Conservation (phyloP, 2,888 invertebrate genomes). For the Cloeon dipterum region DNA sequence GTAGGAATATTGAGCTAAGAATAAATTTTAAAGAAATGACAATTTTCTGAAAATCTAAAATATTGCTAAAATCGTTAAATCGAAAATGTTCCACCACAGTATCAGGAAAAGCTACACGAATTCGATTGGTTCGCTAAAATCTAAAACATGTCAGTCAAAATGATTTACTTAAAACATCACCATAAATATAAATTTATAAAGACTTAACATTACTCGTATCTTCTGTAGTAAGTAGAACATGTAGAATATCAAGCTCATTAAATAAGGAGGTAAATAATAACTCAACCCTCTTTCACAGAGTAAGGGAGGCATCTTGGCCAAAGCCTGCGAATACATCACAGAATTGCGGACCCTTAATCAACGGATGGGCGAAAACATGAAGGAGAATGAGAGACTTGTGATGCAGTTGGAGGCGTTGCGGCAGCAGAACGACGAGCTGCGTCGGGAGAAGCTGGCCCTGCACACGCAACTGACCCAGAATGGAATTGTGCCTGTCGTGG, state of each 20-base stretch:
- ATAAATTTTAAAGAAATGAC: too few species aligned
- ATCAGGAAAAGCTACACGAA: too few species aligned
- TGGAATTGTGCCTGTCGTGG: slow-evolving; percentile 25
- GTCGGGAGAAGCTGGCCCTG: slow-evolving; percentile 52
- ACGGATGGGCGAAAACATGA: slow-evolving; percentile 35
- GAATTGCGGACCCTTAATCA: slow-evolving; percentile 60
- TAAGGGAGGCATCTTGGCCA: slow-evolving; percentile 86
- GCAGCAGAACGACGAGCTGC: slow-evolving; percentile 44
- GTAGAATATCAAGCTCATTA: neutral
- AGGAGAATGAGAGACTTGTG: slow-evolving; percentile 47
- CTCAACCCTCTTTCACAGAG: too few species aligned
- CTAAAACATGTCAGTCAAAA: too few species aligned
- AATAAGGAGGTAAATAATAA: neutral
- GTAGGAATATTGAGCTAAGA: too few species aligned
- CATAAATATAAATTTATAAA: too few species aligned
- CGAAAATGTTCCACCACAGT: too few species aligned
- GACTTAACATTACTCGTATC: neutral
- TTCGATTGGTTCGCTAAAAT: too few species aligned
- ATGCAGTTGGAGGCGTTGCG: slow-evolving; percentile 45
- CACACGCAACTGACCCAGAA: slow-evolving; percentile 40
- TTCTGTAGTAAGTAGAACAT: neutral
- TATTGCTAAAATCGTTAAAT: too few species aligned
- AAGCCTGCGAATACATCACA: slow-evolving; percentile 84
- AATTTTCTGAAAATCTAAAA: too few species aligned
- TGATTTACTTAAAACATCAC: too few species aligned